Conservation (phyloP, 1,140 invertebrate species). For the Lepidotrigona ventralis region DNA sequence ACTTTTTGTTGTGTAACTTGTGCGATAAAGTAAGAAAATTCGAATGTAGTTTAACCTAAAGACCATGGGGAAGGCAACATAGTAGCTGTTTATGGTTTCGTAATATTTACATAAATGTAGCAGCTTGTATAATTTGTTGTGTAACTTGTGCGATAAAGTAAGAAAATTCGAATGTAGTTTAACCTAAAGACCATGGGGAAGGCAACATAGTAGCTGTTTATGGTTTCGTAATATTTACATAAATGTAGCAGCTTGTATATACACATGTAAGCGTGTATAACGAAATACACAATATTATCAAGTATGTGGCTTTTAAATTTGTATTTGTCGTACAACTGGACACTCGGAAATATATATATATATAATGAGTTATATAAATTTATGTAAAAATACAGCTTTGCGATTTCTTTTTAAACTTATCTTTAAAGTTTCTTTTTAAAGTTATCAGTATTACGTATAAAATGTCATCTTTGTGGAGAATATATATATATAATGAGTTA, state of each 20-base stretch:
- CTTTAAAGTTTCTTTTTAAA: neutral
- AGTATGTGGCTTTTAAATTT: constrained; percentile 44
- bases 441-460: neutral
- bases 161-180: neutral
- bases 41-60: neutral
- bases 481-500: too few relatives aligned
- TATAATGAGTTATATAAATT: too few relatives aligned
- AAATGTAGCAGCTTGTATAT: neutral
- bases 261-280: constrained; percentile 5
- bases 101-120: constrained; percentile 44
- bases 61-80: constrained; percentile 1
- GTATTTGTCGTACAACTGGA: too few relatives aligned
- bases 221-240: constrained; percentile 41
- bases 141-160: neutral
- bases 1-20: neutral
- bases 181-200: constrained; percentile 2
- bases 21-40: constrained; percentile 7
- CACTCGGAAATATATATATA: too few relatives aligned
- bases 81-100: neutral
- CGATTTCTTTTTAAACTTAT: neutral
- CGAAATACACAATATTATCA: constrained; percentile 46
- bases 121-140: too few relatives aligned
- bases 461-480: constrained; percentile 16
- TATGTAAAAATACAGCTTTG: neutral
- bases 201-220: neutral